Percentiles rank a stretch among this genome's conserved stretches.
Evolutionary conservation across 2,797 vertebrate genomes (phyloP).

Genomic region (Clamator glandarius): DNA sequence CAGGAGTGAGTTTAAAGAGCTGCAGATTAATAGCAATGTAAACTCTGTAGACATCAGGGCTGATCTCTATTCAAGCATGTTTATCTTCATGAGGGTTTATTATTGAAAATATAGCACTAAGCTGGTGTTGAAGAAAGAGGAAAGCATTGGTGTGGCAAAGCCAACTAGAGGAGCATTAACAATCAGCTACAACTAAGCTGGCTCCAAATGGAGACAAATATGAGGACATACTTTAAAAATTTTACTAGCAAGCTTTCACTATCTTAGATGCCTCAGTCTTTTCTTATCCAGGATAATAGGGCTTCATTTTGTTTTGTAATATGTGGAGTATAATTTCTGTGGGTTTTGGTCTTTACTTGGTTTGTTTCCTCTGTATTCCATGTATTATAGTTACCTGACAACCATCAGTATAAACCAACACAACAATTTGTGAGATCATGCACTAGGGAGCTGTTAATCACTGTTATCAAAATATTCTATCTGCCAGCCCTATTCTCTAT

Average conservation of each 20-base stretch:
- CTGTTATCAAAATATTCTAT: background rate
- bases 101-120: background rate
- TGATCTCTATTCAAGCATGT: background rate
- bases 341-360: background rate
- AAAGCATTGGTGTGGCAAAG: background rate
- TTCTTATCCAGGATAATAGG: background rate
- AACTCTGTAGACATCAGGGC: fast-evolving
- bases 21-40: background rate
- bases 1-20: background rate
- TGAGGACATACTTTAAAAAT: background rate
- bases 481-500: background rate
- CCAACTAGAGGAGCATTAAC: background rate
- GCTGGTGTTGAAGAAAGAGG: background rate
- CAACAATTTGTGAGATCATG: background rate
- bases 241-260: background rate
- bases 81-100: background rate
- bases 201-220: background rate
- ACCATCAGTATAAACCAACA: background rate
- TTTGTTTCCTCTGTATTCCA: background rate
- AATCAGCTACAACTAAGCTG: background rate
- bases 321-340: background rate
- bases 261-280: background rate
- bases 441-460: background rate
- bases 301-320: background rate
- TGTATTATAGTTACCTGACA: background rate